Evolutionary conservation across 2,888 invertebrate species (phyloP).

Genomic region (Pachydiplax longipennis): DNA sequence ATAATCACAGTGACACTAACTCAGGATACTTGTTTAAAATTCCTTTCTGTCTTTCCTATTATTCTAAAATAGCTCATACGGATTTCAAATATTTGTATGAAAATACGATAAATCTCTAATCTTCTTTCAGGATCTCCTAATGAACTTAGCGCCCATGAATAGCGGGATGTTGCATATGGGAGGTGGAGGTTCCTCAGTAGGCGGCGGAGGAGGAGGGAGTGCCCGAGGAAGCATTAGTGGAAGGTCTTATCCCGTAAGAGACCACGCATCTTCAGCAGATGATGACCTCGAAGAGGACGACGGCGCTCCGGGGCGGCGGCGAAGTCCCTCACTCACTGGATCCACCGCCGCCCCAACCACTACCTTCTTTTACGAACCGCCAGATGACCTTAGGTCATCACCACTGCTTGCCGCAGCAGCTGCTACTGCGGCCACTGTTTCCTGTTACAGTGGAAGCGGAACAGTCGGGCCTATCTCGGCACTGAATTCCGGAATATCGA

Average conservation of each 20-base stretch:
- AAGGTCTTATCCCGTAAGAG: background rate
- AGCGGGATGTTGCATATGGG: conserved; percentile 54
- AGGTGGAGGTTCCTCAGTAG: conserved; percentile 12
- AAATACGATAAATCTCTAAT: too few species aligned
- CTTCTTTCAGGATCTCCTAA: conserved; percentile 63
- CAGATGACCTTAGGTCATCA: conserved; percentile 1
- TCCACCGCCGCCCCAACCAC: conserved; percentile 22
- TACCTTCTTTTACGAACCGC: conserved; percentile 34
- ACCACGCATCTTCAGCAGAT: conserved; percentile 23
- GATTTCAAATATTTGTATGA: too few species aligned
- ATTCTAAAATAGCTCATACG: too few species aligned
- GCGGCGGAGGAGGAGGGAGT: conserved; percentile 54
- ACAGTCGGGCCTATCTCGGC: background rate
- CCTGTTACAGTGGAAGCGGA: background rate
- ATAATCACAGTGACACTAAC: too few species aligned
- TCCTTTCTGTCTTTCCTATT: too few species aligned
- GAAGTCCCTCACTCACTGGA: conserved; percentile 2
- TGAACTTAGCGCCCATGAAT: conserved; percentile 66
- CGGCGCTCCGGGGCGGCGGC: conserved; percentile 5
- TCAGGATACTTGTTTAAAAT: too few species aligned
- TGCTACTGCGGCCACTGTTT: conserved; percentile 42
- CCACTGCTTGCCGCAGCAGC: conserved; percentile 18
- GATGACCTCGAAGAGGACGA: conserved; percentile 38
- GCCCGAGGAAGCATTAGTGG: conserved; percentile 41
- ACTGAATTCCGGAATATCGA: background rate